These are phyloP conservation scores for Gambusia yucatana DNA, from an alignment of 2,797 vertebrate genomes.

Conservation along the genomic window DNA sequence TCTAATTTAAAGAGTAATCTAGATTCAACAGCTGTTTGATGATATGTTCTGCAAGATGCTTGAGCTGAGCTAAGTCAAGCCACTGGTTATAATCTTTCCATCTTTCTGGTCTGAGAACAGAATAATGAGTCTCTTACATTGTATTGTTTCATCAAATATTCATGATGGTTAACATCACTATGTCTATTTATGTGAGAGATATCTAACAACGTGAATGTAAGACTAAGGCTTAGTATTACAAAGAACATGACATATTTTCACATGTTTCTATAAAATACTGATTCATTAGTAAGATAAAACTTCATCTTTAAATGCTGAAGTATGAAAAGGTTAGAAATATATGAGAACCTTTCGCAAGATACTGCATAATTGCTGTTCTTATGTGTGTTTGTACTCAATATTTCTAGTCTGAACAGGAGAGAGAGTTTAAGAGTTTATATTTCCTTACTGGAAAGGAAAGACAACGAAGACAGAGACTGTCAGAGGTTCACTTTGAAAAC, in stretches of 20 bases:
- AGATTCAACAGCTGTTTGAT: conserved; percentile 20
- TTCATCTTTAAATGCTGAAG: not conserved
- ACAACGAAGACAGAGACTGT: not conserved
- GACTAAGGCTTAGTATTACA: conserved; percentile 6
- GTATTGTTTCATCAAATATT: conserved; percentile 8
- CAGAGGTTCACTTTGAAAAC: not conserved
- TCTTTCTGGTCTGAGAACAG: not conserved
- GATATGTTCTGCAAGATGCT: conserved; percentile 1
- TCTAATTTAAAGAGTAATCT: conserved; percentile 30
- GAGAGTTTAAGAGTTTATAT: not conserved
- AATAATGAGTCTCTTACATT: not conserved
- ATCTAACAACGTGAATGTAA: not conserved
- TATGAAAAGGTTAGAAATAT: not conserved
- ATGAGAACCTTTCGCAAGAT: not conserved
- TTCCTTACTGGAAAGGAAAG: conserved; percentile 3
- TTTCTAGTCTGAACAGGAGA: not conserved
- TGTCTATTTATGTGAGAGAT: not conserved
- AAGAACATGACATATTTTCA: conserved; percentile 1
- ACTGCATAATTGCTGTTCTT: not conserved
- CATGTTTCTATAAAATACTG: not conserved
- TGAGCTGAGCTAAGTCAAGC: not conserved
- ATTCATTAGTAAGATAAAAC: conserved; percentile 37
- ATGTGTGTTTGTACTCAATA: not conserved
- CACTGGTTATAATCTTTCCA: not conserved
- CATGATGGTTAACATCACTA: conserved; percentile 1